Base-by-base conservation (phyloP, 2,113 vertebrate genomes). In the Abramis brama region DNA sequence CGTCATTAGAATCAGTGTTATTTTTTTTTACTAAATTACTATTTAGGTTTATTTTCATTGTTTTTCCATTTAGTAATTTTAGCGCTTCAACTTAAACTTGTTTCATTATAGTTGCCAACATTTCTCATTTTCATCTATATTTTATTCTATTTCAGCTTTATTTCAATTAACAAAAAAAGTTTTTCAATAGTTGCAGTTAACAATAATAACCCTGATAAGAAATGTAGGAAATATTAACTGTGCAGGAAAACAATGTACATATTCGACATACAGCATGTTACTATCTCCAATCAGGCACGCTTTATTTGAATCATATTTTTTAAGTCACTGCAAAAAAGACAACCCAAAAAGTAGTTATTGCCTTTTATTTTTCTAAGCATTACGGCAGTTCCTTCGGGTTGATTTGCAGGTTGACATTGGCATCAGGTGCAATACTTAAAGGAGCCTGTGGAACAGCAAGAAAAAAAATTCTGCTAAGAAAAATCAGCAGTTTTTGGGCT, bases 331-430 rank as follows among this genome's bases (percentile, higher is more conserved):
- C 5, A 43, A 23, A 39, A 39, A 39, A 21, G 19, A 39, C 36
- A 43, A 21, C 21, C 21, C 36, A 43, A 39, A 19, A 39, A 43
- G 36, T 55, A 30, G 8, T 43, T 25, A 43, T 23, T 39, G 55
- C 33, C 33, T 73, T 73, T 73, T 71, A 43, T 73, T 73, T 47
- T 50, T 50, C 43, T 50, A 50, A 47, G n/a, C 39, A 47, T 80
- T 80, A 47, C 4, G 2, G 3, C 43, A 64, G n/a, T 66, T 66
- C 12, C 57, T 30, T 66, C 7, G 1, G 43, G 27, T 25, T 2
- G 55, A 78, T 78, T 12, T 79, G 77, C 77, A 43, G 59, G 79
- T 66, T 66, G 36, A 50, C 79, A 39, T 79, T 64, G 78, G 78
- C 59, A 64, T 80, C 21, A 68, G 5, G 25, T 52, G 80, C 27